Conservation (phyloP, 2,113 vertebrate genomes). For the Morone saxatilis region DNA sequence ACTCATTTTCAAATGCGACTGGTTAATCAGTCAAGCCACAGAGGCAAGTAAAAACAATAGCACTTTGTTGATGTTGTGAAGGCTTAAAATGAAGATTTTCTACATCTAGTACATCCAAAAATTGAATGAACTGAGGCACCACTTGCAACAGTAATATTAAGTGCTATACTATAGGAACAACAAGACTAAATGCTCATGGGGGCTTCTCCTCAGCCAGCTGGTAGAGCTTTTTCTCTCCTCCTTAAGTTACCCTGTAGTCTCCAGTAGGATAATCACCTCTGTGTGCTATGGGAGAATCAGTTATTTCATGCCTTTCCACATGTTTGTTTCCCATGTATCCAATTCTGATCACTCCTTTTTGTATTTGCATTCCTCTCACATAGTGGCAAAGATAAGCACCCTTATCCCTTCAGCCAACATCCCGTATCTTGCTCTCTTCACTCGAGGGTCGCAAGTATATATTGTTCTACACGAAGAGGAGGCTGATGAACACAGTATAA, state of each 20-base stretch:
- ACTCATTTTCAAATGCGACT: slow-evolving; percentile 47
- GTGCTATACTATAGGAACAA: slow-evolving; percentile 37
- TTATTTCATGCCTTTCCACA: slow-evolving; percentile 42
- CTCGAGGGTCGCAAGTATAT: slow-evolving; percentile 60
- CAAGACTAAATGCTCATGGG: slow-evolving; percentile 36
- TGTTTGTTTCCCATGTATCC: slow-evolving; percentile 63
- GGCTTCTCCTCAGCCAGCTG: slow-evolving; percentile 38
- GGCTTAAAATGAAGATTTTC: slow-evolving; percentile 75
- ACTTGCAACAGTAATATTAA: slow-evolving; percentile 49
- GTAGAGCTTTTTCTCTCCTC: slow-evolving; percentile 44
- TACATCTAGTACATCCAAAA: slow-evolving; percentile 44
- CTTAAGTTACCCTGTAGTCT: slow-evolving; percentile 66
- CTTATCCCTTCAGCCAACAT: slow-evolving; percentile 65
- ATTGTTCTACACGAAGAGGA: slow-evolving; percentile 72
- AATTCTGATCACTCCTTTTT: slow-evolving; percentile 63
- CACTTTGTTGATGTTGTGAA: slow-evolving; percentile 48
- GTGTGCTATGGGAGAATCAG: slow-evolving; percentile 49
- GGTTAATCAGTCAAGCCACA: slow-evolving; percentile 66
- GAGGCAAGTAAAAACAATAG: slow-evolving; percentile 61
- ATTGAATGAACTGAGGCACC: slow-evolving; percentile 23
- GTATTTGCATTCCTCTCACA: slow-evolving; percentile 66
- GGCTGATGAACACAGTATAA: slow-evolving; percentile 75
- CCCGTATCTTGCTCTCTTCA: slow-evolving; percentile 64
- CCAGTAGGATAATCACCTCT: slow-evolving; percentile 71
- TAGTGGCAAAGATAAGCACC: slow-evolving; percentile 69